phyloP scores from a whole-genome alignment of 2,888 invertebrate species.

The Salticus scenicus region DNA sequence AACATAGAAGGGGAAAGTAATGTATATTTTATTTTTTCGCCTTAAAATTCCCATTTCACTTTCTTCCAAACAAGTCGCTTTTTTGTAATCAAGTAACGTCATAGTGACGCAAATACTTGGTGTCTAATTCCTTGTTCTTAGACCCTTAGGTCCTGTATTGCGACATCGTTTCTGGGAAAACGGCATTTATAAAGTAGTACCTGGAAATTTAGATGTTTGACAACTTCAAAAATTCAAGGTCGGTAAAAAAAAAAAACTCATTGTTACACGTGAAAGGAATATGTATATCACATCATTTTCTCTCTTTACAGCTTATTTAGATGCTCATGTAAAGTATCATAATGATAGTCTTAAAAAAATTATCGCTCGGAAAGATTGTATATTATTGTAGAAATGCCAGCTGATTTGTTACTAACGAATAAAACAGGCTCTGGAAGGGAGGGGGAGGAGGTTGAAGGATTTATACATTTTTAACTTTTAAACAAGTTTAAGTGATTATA shows the following conservation, averaged over 20 bases:
- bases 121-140: neutral
- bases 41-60: neutral
- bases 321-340: too few species aligned
- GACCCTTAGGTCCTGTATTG: neutral
- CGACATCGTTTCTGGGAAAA: neutral
- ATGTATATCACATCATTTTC: too few species aligned
- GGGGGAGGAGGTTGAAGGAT: too few species aligned
- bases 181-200: neutral
- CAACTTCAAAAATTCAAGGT: neutral
- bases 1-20: neutral
- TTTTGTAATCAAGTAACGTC: conserved; percentile 19
- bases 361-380: too few species aligned
- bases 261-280: neutral
- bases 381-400: too few species aligned
- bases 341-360: too few species aligned
- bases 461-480: too few species aligned
- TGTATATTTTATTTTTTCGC: neutral
- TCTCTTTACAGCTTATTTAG: too few species aligned
- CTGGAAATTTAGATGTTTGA: neutral
- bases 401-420: too few species aligned
- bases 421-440: too few species aligned
- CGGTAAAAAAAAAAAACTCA: neutral
- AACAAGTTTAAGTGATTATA: too few species aligned
- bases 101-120: conserved; percentile 31
- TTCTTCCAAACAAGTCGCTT: neutral